Evolutionary conservation across 1,140 invertebrate genomes (phyloP).

Genomic region (Phenacoccus solenopsis): DNA sequence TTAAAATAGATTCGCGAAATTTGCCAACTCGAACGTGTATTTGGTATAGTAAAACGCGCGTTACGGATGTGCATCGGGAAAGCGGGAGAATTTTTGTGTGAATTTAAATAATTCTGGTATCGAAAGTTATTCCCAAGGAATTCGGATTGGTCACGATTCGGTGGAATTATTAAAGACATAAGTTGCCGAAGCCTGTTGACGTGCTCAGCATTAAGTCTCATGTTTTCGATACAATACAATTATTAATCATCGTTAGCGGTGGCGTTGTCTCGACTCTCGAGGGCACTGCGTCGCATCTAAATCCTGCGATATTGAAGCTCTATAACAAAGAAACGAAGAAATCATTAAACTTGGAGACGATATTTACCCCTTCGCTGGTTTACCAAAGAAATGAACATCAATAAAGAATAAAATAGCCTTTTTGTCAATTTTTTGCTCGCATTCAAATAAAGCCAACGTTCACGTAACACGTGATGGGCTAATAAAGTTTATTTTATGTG

Average conservation of each 20-base stretch:
- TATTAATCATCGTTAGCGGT: background rate
- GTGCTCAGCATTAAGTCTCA: background rate
- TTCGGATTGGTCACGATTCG: background rate
- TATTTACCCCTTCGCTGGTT: background rate
- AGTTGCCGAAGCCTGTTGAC: background rate
- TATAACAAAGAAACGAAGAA: background rate
- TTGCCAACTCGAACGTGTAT: background rate
- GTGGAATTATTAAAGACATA: background rate
- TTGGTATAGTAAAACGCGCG: background rate
- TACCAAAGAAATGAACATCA: background rate
- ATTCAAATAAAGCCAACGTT: background rate
- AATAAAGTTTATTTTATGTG: background rate
- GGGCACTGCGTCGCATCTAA: background rate
- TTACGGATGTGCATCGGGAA: background rate
- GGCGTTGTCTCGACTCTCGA: background rate
- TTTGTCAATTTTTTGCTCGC: background rate
- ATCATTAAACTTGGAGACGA: background rate
- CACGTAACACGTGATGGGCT: background rate
- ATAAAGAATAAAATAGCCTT: background rate
- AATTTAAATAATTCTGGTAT: background rate
- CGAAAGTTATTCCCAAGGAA: background rate
- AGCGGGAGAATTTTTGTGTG: background rate
- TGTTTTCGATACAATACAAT: background rate
- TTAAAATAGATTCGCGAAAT: background rate
- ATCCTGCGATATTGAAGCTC: background rate